A percentile compares a stretch with the other conserved stretches of the same genome.
Evolutionary conservation across 30 jellyfish, hydroid and myxozoan genomes (phyloP).

Genomic region (Clytia hemisphaerica): DNA sequence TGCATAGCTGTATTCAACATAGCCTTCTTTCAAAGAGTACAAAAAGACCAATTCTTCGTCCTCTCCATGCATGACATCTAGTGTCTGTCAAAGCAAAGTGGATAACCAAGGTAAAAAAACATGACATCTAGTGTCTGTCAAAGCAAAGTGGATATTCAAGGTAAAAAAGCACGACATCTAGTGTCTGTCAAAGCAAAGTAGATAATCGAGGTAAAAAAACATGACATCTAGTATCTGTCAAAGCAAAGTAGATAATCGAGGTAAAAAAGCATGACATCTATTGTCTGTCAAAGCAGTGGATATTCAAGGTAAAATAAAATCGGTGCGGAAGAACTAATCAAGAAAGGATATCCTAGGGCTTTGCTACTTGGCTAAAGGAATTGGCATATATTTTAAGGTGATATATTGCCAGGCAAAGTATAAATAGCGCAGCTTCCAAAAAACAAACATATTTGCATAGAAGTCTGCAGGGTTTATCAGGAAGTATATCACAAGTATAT

Average conservation of each 20-base stretch:
- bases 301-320: neutral
- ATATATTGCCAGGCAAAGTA: no score
- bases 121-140: neutral
- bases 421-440: no score
- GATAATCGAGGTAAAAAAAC: neutral
- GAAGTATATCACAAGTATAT: no score
- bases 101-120: neutral
- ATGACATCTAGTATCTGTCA: neutral
- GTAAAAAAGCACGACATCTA: no score
- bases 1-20: slow-evolving; percentile 73
- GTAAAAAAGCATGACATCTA: no score
- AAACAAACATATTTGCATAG: no score
- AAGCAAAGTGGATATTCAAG: neutral
- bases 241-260: neutral
- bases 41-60: slow-evolving; percentile 76
- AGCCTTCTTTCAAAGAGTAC: slow-evolving; percentile 60
- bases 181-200: neutral
- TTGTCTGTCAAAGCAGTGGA: neutral
- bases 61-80: slow-evolving; percentile 79
- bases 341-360: no score
- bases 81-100: slow-evolving; percentile 37
- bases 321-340: no score
- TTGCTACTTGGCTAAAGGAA: no score
- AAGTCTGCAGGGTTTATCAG: no score
- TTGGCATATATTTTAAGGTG: no score